Evolutionary conservation across 2,113 vertebrate genomes (phyloP).

Genomic region (Camelus bactrianus): DNA sequence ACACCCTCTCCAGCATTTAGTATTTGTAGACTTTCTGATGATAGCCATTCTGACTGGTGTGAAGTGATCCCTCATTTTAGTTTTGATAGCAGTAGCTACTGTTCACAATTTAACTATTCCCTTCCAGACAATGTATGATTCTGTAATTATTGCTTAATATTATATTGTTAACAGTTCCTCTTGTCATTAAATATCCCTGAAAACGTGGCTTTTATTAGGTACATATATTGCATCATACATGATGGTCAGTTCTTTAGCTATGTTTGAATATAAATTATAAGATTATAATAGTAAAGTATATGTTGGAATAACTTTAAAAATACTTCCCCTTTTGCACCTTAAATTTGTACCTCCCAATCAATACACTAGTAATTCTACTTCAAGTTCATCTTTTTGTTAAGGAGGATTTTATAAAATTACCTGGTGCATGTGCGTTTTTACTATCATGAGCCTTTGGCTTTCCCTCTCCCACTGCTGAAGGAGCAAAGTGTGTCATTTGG

Average conservation of each 20-base stretch:
- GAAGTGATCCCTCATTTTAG: too few species aligned
- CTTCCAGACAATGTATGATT: constrained; percentile 30
- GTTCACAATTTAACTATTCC: neutral
- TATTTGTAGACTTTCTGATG: too few species aligned
- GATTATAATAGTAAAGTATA: neutral
- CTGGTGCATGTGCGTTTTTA: constrained; percentile 55
- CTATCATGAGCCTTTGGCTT: constrained; percentile 18
- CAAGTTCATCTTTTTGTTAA: constrained; percentile 39
- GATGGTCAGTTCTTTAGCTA: neutral
- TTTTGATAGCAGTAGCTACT: neutral
- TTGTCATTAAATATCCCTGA: neutral
- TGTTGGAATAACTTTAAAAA: neutral
- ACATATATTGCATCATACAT: constrained; percentile 10
- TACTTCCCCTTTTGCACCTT: neutral
- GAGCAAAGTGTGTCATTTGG: constrained; percentile 73
- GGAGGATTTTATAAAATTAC: constrained; percentile 29
- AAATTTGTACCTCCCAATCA: neutral
- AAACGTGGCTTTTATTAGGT: constrained; percentile 9
- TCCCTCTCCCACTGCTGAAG: neutral
- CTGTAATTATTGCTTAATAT: neutral
- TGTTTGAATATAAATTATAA: constrained; percentile 25
- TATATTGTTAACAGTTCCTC: neutral
- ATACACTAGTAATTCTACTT: constrained; percentile 5
- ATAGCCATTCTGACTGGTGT: too few species aligned
- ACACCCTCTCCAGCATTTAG: too few species aligned